Conservation (phyloP, 2,797 vertebrate genomes). For the Artibeus lituratus region DNA sequence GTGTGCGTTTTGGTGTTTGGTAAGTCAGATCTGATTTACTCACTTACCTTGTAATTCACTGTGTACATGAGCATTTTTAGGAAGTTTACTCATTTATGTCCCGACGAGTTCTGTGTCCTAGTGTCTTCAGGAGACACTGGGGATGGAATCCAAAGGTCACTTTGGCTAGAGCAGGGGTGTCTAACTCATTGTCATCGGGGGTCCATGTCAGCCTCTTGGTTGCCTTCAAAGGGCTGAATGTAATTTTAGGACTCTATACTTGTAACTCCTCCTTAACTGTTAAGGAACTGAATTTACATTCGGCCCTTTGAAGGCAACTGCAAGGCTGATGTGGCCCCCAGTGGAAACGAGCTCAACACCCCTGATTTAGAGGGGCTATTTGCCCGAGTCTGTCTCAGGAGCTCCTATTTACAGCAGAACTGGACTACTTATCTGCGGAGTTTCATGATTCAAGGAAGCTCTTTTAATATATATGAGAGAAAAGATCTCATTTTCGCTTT, state of each 20-base stretch:
- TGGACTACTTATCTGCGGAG: neutral
- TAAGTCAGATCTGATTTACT: neutral
- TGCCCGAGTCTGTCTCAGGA: neutral
- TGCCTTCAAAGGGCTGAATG: too few species aligned
- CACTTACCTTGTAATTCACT: neutral
- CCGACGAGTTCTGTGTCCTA: neutral
- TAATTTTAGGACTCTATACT: too few species aligned
- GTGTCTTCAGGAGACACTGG: neutral
- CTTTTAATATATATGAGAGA: neutral
- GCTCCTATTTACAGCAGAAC: neutral
- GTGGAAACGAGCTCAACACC: too few species aligned
- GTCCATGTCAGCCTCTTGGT: too few species aligned
- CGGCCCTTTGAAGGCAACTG: too few species aligned
- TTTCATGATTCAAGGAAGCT: constrained; percentile 9
- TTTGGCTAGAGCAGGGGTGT: neutral
- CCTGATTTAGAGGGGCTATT: neutral
- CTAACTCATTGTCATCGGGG: too few species aligned
- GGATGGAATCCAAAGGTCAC: neutral
- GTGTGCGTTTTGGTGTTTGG: neutral
- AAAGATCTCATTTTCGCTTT: neutral
- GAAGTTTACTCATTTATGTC: neutral
- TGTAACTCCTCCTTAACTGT: too few species aligned
- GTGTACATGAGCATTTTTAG: neutral
- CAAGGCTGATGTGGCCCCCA: too few species aligned
- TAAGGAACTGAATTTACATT: too few species aligned